These are phyloP conservation scores for Cariama cristata DNA, from an alignment of 2,113 vertebrate species.

Conservation along the genomic window DNA sequence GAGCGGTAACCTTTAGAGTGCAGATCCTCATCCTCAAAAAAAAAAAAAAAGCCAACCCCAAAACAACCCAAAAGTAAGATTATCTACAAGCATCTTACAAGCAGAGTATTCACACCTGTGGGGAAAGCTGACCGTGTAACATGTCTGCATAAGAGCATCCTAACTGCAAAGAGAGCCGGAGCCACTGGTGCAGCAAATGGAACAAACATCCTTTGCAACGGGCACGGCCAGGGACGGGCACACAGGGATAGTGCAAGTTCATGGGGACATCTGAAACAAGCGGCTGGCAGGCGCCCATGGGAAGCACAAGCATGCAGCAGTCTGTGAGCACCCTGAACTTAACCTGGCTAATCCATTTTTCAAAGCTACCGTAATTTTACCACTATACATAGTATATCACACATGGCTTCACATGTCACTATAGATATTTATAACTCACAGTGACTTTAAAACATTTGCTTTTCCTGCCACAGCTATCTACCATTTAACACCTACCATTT, in stretches of 20 bases:
- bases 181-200: background rate
- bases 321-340: background rate
- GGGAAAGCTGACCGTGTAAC: background rate
- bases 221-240: background rate
- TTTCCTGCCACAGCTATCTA: background rate
- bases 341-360: background rate
- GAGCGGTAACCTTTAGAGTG: background rate
- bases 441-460: background rate
- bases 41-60: background rate
- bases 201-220: background rate
- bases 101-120: background rate
- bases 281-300: background rate
- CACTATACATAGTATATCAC: background rate
- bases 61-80: background rate
- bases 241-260: background rate
- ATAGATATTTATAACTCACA: background rate
- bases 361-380: background rate
- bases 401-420: background rate
- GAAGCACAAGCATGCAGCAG: background rate
- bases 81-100: background rate
- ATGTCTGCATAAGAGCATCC: background rate
- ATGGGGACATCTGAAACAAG: background rate
- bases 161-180: background rate
- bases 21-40: background rate
- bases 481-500: background rate